A percentile compares a stretch with the other conserved stretches of the same genome.
Conservation (phyloP, 2,113 vertebrate genomes). For the Corvus cornix region DNA sequence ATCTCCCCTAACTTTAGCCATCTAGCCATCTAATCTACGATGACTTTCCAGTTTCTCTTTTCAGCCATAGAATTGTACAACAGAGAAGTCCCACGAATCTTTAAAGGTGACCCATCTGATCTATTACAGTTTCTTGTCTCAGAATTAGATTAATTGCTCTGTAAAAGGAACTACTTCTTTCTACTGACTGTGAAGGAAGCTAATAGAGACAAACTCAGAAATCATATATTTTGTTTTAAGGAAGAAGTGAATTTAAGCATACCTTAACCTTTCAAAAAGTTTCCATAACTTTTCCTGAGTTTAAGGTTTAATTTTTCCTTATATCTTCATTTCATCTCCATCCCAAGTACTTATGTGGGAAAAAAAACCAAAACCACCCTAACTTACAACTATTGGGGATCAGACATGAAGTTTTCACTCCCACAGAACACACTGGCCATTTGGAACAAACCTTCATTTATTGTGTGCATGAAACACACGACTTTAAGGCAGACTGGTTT, state of each 20-base stretch:
- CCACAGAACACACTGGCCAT: neutral
- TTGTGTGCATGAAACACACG: fast-evolving
- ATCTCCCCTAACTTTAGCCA: neutral
- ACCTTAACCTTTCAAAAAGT: neutral
- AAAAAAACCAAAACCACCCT: fast-evolving
- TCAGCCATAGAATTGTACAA: neutral
- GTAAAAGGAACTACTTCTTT: neutral
- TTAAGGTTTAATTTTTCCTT: neutral
- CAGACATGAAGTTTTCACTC: neutral
- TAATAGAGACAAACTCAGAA: neutral
- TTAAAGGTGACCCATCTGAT: neutral
- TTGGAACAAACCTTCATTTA: neutral
- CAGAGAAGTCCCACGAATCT: neutral
- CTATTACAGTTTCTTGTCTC: neutral
- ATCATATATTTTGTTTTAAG: neutral
- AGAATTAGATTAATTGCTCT: neutral
- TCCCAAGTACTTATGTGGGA: neutral
- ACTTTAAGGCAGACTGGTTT: neutral
- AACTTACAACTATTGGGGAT: neutral
- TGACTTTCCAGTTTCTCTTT: neutral
- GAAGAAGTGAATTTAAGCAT: neutral
- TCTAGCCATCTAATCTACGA: neutral
- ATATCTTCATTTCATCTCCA: neutral
- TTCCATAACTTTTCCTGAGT: neutral
- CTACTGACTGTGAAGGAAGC: neutral